Base-by-base conservation (phyloP, 2,888 invertebrate species). In the Aporophyla nigra region DNA sequence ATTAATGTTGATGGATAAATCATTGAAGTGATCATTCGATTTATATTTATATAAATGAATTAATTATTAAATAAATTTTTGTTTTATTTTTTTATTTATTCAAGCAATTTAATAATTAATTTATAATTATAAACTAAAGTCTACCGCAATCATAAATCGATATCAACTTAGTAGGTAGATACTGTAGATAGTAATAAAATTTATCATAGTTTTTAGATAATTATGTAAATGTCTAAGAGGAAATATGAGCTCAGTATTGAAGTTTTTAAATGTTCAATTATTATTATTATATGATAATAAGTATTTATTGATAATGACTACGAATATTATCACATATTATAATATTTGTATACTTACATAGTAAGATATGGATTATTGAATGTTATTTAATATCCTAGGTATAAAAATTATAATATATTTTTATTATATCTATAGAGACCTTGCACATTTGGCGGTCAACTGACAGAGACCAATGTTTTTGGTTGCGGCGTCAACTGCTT, bases 181-280 rank as follows among this genome's bases (percentile, higher is more conserved):
- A 67, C 10, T 67, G 53, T 67, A 83, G 82, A 74, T 63, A 83
- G 79, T 62, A 71, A 58, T 68, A 51, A 71, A 83, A 72, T 76
- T 5, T 83, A 72, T 84, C 62, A 59, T 80, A 70, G 14, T 21
- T 83, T 58, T 75, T 67, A 68, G 40, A 53, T 66, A 62, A 40
- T 59, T 59, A 46, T 58, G 43, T 61, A 61, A 14, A 56, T 65
- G 27, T 33, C 12, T 85, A 79, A 79, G 61, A 80, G 67, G 73
- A 79, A 76, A 66, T 51, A 77, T 51, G 85, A 87, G 85, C 83
- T 85, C 83, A 87, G 76, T 85, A 81, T 78, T 81, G 24, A 68
- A 53, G n/a, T 77, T 76, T 76, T 84, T 80, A 33, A 75, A 85
- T 77, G 76, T 85, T 84, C 84, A 84, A 84, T 85, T 84, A 84